Evolutionary conservation across 2,888 invertebrate species (phyloP).

Genomic region (Ectemnius continuus): DNA sequence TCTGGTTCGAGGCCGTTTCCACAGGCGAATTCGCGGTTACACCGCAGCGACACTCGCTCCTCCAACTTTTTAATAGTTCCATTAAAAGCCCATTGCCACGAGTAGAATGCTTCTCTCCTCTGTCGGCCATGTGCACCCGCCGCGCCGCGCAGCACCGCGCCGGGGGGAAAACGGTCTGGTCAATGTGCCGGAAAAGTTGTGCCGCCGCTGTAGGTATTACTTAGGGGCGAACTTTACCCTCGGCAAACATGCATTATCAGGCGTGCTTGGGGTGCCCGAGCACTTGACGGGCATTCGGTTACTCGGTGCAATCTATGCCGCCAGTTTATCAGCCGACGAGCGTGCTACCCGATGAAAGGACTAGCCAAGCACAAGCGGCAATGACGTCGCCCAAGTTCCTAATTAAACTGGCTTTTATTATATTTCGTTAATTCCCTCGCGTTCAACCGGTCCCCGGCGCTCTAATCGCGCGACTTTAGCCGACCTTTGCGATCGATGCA

Average conservation of each 20-base stretch:
- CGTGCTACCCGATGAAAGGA: neutral
- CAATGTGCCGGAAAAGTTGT: slow-evolving; percentile 5
- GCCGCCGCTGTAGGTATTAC: neutral
- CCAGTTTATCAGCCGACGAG: neutral
- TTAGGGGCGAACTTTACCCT: slow-evolving; percentile 1
- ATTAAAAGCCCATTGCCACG: slow-evolving; percentile 1
- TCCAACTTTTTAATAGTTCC: slow-evolving; percentile 4
- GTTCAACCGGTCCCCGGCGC: neutral
- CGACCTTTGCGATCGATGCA: neutral
- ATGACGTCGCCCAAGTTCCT: neutral
- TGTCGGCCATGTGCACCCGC: neutral
- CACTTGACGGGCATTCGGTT: no score
- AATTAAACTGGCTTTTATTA: slow-evolving; percentile 7
- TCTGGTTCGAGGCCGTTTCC: slow-evolving; percentile 5
- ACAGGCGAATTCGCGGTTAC: slow-evolving; percentile 16
- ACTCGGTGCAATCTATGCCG: no score
- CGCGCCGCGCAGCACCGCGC: neutral
- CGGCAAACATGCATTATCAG: neutral
- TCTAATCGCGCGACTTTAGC: no score
- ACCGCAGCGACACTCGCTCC: neutral
- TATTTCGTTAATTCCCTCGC: neutral
- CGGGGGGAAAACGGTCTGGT: neutral
- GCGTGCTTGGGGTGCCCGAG: no score
- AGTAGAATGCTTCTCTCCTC: neutral
- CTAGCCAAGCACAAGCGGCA: neutral